Conservation (phyloP, 2,888 invertebrate species). For the Lochmaea crataegi region DNA sequence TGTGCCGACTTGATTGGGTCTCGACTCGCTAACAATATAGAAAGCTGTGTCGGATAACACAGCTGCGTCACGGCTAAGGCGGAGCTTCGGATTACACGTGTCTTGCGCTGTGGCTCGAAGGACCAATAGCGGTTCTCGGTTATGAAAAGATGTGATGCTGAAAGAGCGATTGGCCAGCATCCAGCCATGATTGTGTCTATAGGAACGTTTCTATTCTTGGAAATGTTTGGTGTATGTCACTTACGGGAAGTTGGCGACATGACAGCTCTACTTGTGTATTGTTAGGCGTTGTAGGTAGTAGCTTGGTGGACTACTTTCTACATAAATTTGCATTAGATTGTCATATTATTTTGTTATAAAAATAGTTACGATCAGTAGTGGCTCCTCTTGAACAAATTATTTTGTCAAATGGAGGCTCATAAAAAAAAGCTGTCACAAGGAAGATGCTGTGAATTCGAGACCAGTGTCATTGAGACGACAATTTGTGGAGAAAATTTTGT, state of each 20-base stretch:
- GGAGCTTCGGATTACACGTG: constrained; percentile 53
- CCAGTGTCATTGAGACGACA: too few relatives aligned
- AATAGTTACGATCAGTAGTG: background rate
- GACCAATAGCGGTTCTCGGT: constrained; percentile 56
- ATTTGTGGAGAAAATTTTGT: too few relatives aligned
- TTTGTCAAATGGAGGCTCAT: too few relatives aligned
- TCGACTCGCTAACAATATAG: constrained; percentile 25
- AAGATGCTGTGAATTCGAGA: too few relatives aligned
- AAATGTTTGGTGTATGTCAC: constrained; percentile 63
- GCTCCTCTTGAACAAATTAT: background rate
- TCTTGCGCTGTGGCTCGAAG: constrained; percentile 55
- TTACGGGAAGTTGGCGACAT: constrained; percentile 63
- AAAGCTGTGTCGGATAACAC: constrained; percentile 16
- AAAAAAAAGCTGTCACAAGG: too few relatives aligned
- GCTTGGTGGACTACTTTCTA: constrained; percentile 17
- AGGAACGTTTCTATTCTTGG: constrained; percentile 63
- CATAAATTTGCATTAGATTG: constrained; percentile 24
- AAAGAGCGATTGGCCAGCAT: constrained; percentile 63
- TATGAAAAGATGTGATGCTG: constrained; percentile 62
- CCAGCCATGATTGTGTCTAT: constrained; percentile 64
- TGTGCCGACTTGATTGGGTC: constrained; percentile 36
- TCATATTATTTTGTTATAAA: background rate
- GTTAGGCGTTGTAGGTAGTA: constrained; percentile 58
- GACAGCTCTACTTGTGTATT: constrained; percentile 62
- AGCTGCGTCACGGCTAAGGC: constrained; percentile 47